Evolutionary conservation across 2,797 vertebrate species (phyloP).

Genomic region (Oophaga sylvatica): DNA sequence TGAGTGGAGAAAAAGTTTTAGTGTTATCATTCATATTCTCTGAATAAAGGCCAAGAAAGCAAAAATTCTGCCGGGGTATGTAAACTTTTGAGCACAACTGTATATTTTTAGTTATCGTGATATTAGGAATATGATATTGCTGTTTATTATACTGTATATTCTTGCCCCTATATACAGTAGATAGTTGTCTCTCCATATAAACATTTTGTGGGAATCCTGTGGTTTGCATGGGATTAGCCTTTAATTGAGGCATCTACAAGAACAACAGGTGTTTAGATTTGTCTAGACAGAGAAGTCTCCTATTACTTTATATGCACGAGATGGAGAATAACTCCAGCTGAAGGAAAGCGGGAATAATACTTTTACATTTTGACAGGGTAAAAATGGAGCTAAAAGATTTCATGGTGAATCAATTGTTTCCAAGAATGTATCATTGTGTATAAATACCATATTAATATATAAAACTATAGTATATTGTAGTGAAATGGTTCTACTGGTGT

Average conservation of each 20-base stretch:
- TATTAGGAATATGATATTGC: no score
- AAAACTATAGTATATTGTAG: background rate
- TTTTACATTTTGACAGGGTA: background rate
- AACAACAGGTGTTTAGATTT: constrained; percentile 56
- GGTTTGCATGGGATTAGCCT: constrained; percentile 45
- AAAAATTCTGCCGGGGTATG: no score
- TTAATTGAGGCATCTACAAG: constrained; percentile 47
- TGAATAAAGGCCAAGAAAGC: no score
- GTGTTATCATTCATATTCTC: no score
- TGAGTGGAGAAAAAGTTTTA: no score
- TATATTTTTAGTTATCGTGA: no score
- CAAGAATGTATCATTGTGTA: background rate
- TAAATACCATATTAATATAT: background rate
- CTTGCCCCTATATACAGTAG: constrained; percentile 1
- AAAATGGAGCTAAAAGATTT: background rate
- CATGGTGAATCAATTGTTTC: background rate
- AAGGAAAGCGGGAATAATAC: background rate
- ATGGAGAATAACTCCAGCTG: constrained; percentile 6
- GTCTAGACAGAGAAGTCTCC: constrained; percentile 58
- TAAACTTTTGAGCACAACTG: no score
- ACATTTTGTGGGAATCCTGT: constrained; percentile 43
- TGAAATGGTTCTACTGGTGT: background rate
- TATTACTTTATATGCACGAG: constrained; percentile 30
- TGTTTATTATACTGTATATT: background rate
- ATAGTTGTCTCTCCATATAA: constrained; percentile 37